Conservation (phyloP, 2,113 vertebrate genomes). For the Corydoras sp. region DNA sequence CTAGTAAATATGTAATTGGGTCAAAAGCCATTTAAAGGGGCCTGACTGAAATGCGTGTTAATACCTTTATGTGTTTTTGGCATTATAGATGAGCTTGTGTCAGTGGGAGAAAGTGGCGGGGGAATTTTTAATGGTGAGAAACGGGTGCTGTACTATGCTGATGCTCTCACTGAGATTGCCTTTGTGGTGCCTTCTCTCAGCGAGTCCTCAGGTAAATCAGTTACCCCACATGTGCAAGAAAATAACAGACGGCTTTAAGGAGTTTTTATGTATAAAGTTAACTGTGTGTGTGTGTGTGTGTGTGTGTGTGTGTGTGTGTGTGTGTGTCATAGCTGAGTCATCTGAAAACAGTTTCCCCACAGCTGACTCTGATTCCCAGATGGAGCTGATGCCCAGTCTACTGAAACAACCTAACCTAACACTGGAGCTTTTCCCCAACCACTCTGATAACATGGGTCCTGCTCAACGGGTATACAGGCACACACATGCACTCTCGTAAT, state of each 20-base stretch:
- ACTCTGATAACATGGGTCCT: slow-evolving; percentile 76
- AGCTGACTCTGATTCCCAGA: slow-evolving; percentile 76
- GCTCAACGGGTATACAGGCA: slow-evolving; percentile 71
- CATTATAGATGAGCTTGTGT: slow-evolving; percentile 66
- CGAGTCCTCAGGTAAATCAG: slow-evolving; percentile 73
- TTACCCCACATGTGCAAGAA: background rate
- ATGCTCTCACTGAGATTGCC: slow-evolving; percentile 83
- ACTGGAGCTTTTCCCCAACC: slow-evolving; percentile 81
- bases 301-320: slow-evolving; percentile 46
- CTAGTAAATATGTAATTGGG: too few species aligned
- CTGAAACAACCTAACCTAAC: slow-evolving; percentile 78
- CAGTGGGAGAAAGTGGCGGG: slow-evolving; percentile 72
- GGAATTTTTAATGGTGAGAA: slow-evolving; percentile 82
- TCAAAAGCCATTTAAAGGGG: too few species aligned
- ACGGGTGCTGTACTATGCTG: slow-evolving; percentile 80
- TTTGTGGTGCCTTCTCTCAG: slow-evolving; percentile 79
- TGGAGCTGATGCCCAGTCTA: slow-evolving; percentile 80
- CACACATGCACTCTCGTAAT: background rate
- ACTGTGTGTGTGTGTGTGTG: slow-evolving; percentile 52
- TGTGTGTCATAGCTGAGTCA: slow-evolving; percentile 39
- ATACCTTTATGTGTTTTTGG: background rate
- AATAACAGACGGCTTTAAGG: too few species aligned
- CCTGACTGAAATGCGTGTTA: background rate
- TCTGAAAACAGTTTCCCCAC: slow-evolving; percentile 76
- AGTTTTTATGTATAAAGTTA: background rate